These are phyloP conservation scores for Lemur catta DNA, from an alignment of 2,797 vertebrate genomes.

Conservation along the genomic window DNA sequence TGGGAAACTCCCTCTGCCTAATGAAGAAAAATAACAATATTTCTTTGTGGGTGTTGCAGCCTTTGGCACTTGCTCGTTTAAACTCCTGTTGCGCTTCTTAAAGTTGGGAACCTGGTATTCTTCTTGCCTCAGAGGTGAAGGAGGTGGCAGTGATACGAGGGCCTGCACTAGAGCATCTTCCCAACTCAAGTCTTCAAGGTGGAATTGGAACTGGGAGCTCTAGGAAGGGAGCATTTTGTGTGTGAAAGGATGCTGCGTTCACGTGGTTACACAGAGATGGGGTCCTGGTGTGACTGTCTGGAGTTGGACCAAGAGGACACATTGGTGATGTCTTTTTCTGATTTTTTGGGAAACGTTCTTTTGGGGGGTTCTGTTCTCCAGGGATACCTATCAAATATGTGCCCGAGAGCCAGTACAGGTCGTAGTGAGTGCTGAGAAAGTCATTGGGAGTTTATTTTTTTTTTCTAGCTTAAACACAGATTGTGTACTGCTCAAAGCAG, in stretches of 20 bases:
- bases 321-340: neutral
- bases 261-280: neutral
- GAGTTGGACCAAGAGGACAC: neutral
- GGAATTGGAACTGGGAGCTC: neutral
- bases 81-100: neutral
- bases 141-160: neutral
- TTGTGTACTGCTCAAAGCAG: neutral
- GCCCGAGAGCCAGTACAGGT: neutral
- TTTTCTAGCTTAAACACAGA: neutral
- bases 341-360: neutral
- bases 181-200: neutral
- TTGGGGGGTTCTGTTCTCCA: neutral
- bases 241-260: neutral
- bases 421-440: neutral
- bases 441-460: neutral
- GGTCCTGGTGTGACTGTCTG: neutral
- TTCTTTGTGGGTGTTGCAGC: slow-evolving; percentile 37
- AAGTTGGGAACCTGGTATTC: neutral
- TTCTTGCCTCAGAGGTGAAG: neutral
- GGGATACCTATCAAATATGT: neutral
- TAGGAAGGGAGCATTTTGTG: neutral
- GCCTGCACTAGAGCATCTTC: neutral
- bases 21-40: slow-evolving; percentile 31
- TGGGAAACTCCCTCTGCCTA: slow-evolving; percentile 52
- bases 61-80: neutral